Evolutionary conservation across 2,113 vertebrate genomes (phyloP), one percentile per base, ranked within the genome.

Genomic region (Pandion haliaetus): DNA sequence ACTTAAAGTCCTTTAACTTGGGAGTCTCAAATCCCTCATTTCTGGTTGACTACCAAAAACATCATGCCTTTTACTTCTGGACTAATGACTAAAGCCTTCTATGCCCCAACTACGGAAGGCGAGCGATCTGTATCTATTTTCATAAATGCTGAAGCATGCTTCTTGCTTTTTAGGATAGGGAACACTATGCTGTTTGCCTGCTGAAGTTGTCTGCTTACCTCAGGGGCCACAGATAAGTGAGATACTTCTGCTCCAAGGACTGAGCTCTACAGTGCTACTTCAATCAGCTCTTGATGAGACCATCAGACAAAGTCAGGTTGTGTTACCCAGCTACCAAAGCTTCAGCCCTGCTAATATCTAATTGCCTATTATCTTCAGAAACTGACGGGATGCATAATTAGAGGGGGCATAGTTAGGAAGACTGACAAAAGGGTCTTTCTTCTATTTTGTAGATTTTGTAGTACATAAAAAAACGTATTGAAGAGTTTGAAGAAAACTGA

Each of bases 111-210:
- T 63, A 90, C 25, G 42, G n/a, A 15, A 26, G 29, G 26, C 0
- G 1, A 84, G 31, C 0, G 0, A 82, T 9, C 25, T 3, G 15
- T 4, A 3, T 24, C 47, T 32, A n/a, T 38, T 66, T 82, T 45
- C 6, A 4, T 17, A 82, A 79, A 2, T 2, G 14, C 31, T 77
- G 18, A 69, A 61, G 18, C 16, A 61, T 18, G 70, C 8, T 24
- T 36, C 12, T 20, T 61, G 1, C 38, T n/a, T 44, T 88, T 86
- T 59, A 79, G 45, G 2, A 36, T 15, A 45, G 18, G 23, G 9
- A 88, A 58, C 19, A 50, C 45, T 31, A 28, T 6, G 7, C 13
- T 58, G 21, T 44, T 50, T 44, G 47, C 23, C 47, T 79, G 42
- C 20, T 55, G 6, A 82, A 67, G 25, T 5, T 79, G 14, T 40